phyloP scores from a whole-genome alignment of 64 coral and sea anemone genomes.

The Pachyseris speciosa region DNA sequence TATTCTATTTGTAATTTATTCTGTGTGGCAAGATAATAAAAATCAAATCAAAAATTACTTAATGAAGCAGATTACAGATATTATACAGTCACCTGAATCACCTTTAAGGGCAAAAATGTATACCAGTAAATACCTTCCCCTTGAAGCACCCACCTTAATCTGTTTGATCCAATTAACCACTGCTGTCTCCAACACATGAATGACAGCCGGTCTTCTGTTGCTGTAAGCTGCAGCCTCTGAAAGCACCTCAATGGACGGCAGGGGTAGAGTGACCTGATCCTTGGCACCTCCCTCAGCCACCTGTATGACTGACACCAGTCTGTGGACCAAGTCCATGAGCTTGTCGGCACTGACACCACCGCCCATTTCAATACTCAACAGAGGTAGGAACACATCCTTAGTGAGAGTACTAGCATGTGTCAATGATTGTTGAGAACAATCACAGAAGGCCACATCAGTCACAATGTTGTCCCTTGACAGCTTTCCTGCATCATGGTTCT shows the following conservation, averaged over 20 bases:
- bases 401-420: constrained; percentile 69
- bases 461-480: constrained; percentile 94
- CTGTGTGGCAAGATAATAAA: too few species aligned
- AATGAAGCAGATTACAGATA: too few species aligned
- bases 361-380: constrained; percentile 98
- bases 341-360: constrained; percentile 97
- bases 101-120: not conserved
- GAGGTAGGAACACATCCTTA: constrained; percentile 97
- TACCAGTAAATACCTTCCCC: not conserved
- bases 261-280: constrained; percentile 86
- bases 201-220: constrained; percentile 91
- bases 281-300: constrained; percentile 79
- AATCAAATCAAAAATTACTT: too few species aligned
- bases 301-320: constrained; percentile 88
- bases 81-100: too few species aligned
- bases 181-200: constrained; percentile 97
- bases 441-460: constrained; percentile 93
- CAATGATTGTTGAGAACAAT: constrained; percentile 85
- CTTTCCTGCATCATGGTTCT: constrained; percentile 77
- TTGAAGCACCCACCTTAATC: constrained; percentile 69
- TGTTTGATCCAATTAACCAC: constrained; percentile 99
- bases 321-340: constrained; percentile 97
- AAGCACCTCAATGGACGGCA: constrained; percentile 96
- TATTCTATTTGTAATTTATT: too few species aligned
- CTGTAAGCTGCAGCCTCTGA: constrained; percentile 99